Evolutionary conservation across 2,888 invertebrate genomes (phyloP), one percentile per base, ranked within the genome.

Genomic region (Raillietiella orientalis): DNA sequence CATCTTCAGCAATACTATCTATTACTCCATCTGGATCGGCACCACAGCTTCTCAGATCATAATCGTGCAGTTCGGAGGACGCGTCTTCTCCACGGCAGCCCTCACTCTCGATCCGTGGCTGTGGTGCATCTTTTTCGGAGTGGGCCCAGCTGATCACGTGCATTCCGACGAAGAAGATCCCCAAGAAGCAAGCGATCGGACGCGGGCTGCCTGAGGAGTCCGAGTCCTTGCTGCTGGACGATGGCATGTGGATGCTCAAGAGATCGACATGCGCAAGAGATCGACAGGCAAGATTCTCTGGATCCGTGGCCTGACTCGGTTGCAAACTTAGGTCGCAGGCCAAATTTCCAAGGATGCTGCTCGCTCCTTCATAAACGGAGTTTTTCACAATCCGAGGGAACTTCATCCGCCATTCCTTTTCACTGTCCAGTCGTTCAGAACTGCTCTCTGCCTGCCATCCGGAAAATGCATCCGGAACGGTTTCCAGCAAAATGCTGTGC

Each of bases 211-310:
- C 79, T 32, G 79, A 79, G 51, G 67, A 71, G 45, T 62, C 65
- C 37, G 22, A 9, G 11, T 8, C n/a, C n/a, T 22, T 6, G n/a
- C n/a, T n/a, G n/a, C n/a, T n/a, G n/a, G n/a, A n/a, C 60, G 75
- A 35, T 67, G 66, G 35, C 75, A 75, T 40, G 22, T n/a, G 6
- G 9, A 11, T 12, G n/a, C n/a, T n/a, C n/a, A n/a, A n/a, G n/a
- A n/a, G n/a, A 79, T 72, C 52, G 56, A 62, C 32, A 70, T 72
- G 48, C 62, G 71, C 39, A 82, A 12, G 52, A 77, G 75, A 35
- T 63, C 84, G 41, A 71, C 82, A 40, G 96, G 96, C 38, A 93
- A 99, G 61, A 96, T 99, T 52, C 64, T 99, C 39, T 99, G 96
- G 96, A 87, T 99, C 49, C 65, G 96, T 39, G 96, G 96, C 42